Evolutionary conservation across 2,113 vertebrate species (phyloP), one percentile per base, ranked within the genome.

Genomic region (Dicentrarchus labrax): DNA sequence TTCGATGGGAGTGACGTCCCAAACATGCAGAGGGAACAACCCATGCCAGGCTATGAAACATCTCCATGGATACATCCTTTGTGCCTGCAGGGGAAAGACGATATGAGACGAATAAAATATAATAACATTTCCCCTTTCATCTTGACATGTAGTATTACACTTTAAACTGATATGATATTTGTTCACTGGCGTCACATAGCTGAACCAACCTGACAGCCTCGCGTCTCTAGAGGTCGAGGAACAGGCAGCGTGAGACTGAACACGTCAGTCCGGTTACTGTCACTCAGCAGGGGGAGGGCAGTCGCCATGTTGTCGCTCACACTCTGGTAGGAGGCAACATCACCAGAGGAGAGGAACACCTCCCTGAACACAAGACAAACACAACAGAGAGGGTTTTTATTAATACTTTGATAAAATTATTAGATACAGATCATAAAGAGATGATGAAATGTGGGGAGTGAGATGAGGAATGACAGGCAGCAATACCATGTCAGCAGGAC

Each of bases 41-140:
- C 93, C 94, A 67, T 94, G 84, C 54, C 92, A 89, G 76, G 87
- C 91, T 72, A 95, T 73, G 81, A 96, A 96, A 65, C 93, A 77
- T 85, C 95, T 96, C 95, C 95, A 96, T 72, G 95, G 94, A 92
- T 94, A 97, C 79, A 94, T 54, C 22, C 36, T 57, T 47, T 87
- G 72, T 11, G 92, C 89, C 96, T 96, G 75, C 66, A 86, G 68
- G 76, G 47, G 16, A 75, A 60, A 15, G 30, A 19, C 9, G 36
- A 76, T 19, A 59, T 8, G 3, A 22, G 39, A 41, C 13, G 54
- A 15, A 61, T 47, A 2, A 38, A 24, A 50, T 30, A 69, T 17
- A 16, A 59, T 51, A 2, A 21, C 12, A 68, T 30, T 30, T 30
- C 30, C 30, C 30, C 30, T 30, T 30, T 30, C 24, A 68, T 21